Evolutionary conservation across 2,888 invertebrate genomes (phyloP).

Genomic region (Scelioninae gen. 2): DNA sequence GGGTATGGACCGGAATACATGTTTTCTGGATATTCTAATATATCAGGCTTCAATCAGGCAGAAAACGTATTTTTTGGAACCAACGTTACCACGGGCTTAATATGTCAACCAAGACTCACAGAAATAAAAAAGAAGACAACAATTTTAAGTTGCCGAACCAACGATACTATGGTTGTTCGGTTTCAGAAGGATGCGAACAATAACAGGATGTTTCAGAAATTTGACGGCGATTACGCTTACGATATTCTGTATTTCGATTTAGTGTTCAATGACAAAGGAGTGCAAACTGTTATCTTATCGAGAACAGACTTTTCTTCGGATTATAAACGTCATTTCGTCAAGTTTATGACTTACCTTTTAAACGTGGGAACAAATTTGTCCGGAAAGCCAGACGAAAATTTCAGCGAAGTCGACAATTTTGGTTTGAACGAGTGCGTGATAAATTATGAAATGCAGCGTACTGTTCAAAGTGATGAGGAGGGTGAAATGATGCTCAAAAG

Average conservation of each 20-base stretch:
- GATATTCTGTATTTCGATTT: conserved; percentile 17
- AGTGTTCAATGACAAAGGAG: conserved; percentile 23
- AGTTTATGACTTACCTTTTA: neutral
- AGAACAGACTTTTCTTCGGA: neutral
- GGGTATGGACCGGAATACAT: conserved; percentile 22
- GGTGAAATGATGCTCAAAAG: conserved; percentile 15
- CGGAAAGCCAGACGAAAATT: conserved; percentile 5
- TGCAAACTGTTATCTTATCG: conserved; percentile 6
- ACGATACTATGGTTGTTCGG: conserved; percentile 8
- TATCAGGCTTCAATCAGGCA: neutral
- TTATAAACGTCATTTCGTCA: neutral
- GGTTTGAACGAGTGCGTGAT: conserved; percentile 17
- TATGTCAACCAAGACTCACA: conserved; percentile 10
- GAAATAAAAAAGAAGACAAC: neutral
- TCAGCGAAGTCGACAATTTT: conserved; percentile 10
- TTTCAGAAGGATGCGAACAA: neutral
- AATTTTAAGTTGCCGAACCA: conserved; percentile 22
- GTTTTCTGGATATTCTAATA: conserved; percentile 7
- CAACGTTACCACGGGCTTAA: conserved; percentile 13
- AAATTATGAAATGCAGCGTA: conserved; percentile 11
- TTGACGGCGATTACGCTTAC: conserved; percentile 22
- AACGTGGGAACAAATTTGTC: conserved; percentile 24
- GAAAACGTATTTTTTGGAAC: neutral
- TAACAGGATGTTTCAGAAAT: neutral
- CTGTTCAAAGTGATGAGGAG: neutral